Percentiles rank a stretch among this genome's conserved stretches.
These are phyloP conservation scores for Drosophila rellima DNA, from an alignment of 2,888 invertebrate genomes.

Conservation along the genomic window DNA sequence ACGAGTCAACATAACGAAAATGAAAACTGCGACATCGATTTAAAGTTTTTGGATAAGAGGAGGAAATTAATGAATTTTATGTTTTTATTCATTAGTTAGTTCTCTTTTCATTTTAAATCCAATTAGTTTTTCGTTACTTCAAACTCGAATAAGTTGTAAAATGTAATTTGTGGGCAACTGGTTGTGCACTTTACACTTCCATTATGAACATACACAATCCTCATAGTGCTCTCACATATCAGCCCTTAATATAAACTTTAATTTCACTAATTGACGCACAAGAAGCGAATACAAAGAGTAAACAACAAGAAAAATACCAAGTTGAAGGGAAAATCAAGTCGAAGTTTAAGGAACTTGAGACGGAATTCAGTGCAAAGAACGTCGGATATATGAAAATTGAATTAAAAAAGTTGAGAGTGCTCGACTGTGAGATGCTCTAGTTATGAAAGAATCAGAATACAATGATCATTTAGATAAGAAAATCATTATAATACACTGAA, in stretches of 20 bases:
- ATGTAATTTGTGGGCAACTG: neutral
- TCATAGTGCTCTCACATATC: conserved; percentile 4
- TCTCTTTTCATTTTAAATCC: neutral
- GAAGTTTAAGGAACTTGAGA: conserved; percentile 12
- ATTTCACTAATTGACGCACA: conserved; percentile 53
- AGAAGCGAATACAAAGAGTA: conserved; percentile 4
- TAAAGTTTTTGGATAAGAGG: neutral
- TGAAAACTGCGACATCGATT: conserved; percentile 10
- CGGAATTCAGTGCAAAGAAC: conserved; percentile 13
- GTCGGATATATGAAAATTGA: conserved; percentile 43
- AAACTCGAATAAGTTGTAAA: no score
- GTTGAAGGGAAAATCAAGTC: conserved; percentile 6
- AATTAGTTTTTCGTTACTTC: neutral
- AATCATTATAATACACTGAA: neutral
- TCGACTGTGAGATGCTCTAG: neutral
- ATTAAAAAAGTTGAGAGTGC: conserved; percentile 32
- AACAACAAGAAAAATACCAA: conserved; percentile 15
- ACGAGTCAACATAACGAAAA: neutral
- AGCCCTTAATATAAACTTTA: conserved; percentile 25
- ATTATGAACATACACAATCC: conserved; percentile 8
- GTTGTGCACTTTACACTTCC: conserved; percentile 2
- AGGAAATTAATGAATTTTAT: neutral
- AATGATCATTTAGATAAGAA: neutral
- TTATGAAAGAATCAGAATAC: neutral
- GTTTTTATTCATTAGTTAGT: neutral